Evolutionary conservation across 2,888 invertebrate genomes (phyloP), one percentile per base, ranked within the genome.

Genomic region (Hydriomena furcata): DNA sequence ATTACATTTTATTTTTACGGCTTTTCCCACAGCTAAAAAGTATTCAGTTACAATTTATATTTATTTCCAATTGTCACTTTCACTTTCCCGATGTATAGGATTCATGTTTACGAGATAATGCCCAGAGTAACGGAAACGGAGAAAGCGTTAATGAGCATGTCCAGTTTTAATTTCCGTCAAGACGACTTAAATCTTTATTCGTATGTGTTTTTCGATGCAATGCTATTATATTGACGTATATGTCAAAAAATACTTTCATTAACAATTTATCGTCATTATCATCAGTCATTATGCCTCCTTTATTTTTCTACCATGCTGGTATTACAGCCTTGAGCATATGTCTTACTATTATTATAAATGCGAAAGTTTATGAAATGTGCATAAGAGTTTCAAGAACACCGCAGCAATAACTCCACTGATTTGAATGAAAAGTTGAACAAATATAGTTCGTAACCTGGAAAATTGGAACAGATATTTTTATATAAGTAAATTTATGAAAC

Each of bases 91-190:
- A 65, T 67, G 63, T 76, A 74, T 74, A 76, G 70, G 73, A 76
- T 75, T 69, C 62, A 73, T 77, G 71, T 78, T 81, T 71, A 71
- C 76, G 68, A 73, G 69, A 76, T 79, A 79, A 76, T 77, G 69
- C 70, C 65, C 60, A 73, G 75, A 75, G 68, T 80, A 82, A 82
- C 82, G 81, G 84, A 82, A 83, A 81, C 56, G 73, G 86, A 72
- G 88, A 88, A 88, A 88, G 88, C 76, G 68, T 69, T 84, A 84
- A 87, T 84, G 79, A 79, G 73, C 65, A 73, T 78, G 70, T 71
- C 73, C 73, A 79, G 74, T 84, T 82, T 84, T 83, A 80, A 84
- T 82, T 82, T 81, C 72, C 76, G 69, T 71, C 71, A 76, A 76
- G 71, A 76, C 61, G 61, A 65, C 59, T 76, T 69, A 71, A 68